These are phyloP conservation scores for Anguilla obscura DNA, from an alignment of 2,797 vertebrate genomes.

Conservation along the genomic window DNA sequence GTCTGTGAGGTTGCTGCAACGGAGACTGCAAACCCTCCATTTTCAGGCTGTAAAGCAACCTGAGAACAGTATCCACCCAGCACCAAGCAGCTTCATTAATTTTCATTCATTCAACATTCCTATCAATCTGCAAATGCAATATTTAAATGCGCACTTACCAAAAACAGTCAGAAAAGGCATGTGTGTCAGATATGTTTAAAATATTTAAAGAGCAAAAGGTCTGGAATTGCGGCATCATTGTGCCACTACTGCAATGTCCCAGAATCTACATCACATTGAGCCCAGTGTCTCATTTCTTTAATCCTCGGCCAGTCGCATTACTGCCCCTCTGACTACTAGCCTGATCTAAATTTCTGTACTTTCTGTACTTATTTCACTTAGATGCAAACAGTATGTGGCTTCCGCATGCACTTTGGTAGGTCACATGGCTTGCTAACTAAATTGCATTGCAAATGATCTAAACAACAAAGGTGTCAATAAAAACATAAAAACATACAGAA, in stretches of 20 bases:
- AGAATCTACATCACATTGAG: not conserved
- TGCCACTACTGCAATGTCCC: not conserved
- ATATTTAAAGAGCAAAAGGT: not conserved
- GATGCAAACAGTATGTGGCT: too few species aligned
- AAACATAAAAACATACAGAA: too few species aligned
- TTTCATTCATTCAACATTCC: not conserved
- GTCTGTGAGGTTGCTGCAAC: constrained; percentile 74
- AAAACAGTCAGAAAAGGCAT: not conserved
- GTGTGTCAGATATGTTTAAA: not conserved
- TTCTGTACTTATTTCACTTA: not conserved
- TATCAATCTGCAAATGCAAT: not conserved
- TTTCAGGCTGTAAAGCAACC: not conserved
- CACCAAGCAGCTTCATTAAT: not conserved
- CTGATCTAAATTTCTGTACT: not conserved
- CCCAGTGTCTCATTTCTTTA: not conserved
- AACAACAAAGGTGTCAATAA: too few species aligned
- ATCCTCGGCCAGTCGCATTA: not conserved
- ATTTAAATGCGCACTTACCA: not conserved
- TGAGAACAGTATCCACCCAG: not conserved
- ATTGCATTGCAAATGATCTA: too few species aligned
- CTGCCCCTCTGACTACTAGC: not conserved
- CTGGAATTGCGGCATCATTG: not conserved
- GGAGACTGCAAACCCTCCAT: constrained; percentile 66
- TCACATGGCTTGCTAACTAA: too few species aligned
- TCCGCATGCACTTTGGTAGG: too few species aligned